Base-by-base conservation (phyloP, 2,113 vertebrate genomes). In the Sceloporus tristichus region DNA sequence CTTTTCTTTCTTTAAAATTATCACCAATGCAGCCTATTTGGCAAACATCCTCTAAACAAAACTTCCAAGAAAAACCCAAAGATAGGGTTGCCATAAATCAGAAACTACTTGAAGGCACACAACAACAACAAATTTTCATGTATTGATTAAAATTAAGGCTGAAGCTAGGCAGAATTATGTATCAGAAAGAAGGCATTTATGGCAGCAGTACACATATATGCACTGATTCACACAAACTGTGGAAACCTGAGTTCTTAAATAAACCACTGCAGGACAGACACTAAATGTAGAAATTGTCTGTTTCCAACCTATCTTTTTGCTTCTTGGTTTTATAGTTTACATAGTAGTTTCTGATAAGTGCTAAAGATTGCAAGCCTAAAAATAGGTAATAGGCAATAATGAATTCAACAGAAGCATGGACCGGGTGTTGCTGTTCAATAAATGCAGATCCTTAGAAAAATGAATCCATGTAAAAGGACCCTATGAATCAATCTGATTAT, bases 1-100 rank as follows among this genome's bases (percentile, higher is more conserved):
- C 7, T 48, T 48, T 48, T 48, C 5, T 48, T 48, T 48, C 0
- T 1, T n/a, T 76, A 14, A 62, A 82, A 0, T 0, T 13, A 56
- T 42, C 23, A 83, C 9, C 71, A 14, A 42, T 75, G 59, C 42
- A 11, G 18, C 59, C 18, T 18, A 18, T 18, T 48, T 48, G 5
- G 48, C 48, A 48, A 48, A 48, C 48, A 48, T 48, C 48, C 48
- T 48, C 48, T 48, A 48, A 48, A 48, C 48, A 48, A 48, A 48
- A 48, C 48, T 48, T 48, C 48, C 48, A 48, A 48, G 48, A 48
- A 48, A 48, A 48, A 3, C 34, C 34, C 48, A 48, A 7, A 6
- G 48, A 48, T 48, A 48, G 48, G 48, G 48, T 48, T 48, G 48
- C 48, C 48, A 48, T 48, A 48, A 48, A 48, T 48, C 48, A 4